Conservation (phyloP, 2,888 invertebrate genomes). For the Notocelia uddmanniana region DNA sequence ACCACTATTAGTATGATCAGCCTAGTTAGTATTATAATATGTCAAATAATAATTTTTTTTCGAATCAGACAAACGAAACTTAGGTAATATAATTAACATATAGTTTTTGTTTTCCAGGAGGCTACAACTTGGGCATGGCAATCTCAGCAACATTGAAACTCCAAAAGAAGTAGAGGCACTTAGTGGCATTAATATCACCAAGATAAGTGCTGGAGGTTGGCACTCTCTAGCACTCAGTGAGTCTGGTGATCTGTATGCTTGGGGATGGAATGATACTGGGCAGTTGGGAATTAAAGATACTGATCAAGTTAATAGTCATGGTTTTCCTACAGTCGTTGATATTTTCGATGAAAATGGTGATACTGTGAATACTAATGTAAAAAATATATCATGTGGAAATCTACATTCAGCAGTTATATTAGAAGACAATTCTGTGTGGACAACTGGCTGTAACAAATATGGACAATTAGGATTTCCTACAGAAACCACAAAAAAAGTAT, state of each 20-base stretch:
- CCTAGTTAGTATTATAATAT: background rate
- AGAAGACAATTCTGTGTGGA: conserved; percentile 89
- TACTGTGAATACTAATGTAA: conserved; percentile 78
- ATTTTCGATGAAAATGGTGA: conserved; percentile 71
- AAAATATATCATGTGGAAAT: conserved; percentile 90
- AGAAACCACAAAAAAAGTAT: conserved; percentile 58
- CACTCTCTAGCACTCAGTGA: conserved; percentile 92
- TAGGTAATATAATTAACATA: background rate
- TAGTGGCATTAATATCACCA: conserved; percentile 89
- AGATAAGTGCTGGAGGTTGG: conserved; percentile 94
- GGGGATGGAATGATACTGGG: conserved; percentile 97
- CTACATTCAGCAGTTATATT: conserved; percentile 90
- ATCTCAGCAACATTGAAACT: conserved; percentile 85
- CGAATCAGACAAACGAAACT: background rate
- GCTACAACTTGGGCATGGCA: conserved; percentile 94
- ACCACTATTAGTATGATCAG: no score
- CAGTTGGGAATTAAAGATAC: conserved; percentile 90
- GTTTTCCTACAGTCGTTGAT: conserved; percentile 72
- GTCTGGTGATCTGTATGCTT: conserved; percentile 93
- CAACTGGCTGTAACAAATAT: conserved; percentile 93
- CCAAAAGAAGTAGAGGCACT: conserved; percentile 90
- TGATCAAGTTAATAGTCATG: conserved; percentile 58
- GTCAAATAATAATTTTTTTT: background rate
- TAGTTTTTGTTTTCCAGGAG: conserved; percentile 85
- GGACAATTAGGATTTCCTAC: conserved; percentile 89